Percentiles rank a stretch among this genome's conserved stretches.
Evolutionary conservation across 37 sponge, comb jelly and placozoan genomes (phyloP).

Genomic region (Cliona cf. orientalis): DNA sequence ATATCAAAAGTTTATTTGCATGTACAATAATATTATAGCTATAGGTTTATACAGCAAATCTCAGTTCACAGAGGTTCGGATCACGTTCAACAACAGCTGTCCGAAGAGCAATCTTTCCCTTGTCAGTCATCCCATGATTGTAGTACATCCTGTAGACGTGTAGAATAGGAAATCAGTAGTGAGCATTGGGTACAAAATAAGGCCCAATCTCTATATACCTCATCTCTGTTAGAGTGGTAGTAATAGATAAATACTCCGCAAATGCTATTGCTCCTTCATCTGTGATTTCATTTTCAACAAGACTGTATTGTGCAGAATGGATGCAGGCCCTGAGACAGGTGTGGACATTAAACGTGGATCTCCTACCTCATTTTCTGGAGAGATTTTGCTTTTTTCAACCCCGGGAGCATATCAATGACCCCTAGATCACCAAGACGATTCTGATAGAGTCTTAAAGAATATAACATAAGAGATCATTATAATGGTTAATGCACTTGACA

Average conservation of each 20-base stretch:
- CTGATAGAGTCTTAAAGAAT: slow-evolving; percentile 19
- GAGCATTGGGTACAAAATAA: background rate
- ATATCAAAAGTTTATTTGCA: no score
- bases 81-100: slow-evolving; percentile 18
- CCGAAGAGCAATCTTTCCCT: slow-evolving; percentile 24
- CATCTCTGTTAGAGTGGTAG: slow-evolving; percentile 8
- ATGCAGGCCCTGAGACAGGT: no score
- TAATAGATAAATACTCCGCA: slow-evolving; percentile 5
- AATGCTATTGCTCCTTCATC: slow-evolving; percentile 36
- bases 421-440: slow-evolving; percentile 32
- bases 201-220: background rate
- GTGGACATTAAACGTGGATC: background rate
- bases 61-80: background rate
- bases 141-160: slow-evolving; percentile 17
- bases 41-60: slow-evolving; percentile 4
- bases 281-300: slow-evolving; percentile 34
- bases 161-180: background rate
- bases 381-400: slow-evolving; percentile 5
- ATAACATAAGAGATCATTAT: background rate
- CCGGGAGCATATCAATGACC: slow-evolving; percentile 25
- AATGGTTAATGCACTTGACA: background rate
- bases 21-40: no score
- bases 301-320: background rate
- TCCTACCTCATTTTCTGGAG: slow-evolving; percentile 30
- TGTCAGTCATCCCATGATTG: slow-evolving; percentile 32